A percentile compares a stretch with the other conserved stretches of the same genome.
These are phyloP conservation scores for Sesia bembeciformis DNA, from an alignment of 2,888 invertebrate genomes.

Conservation along the genomic window DNA sequence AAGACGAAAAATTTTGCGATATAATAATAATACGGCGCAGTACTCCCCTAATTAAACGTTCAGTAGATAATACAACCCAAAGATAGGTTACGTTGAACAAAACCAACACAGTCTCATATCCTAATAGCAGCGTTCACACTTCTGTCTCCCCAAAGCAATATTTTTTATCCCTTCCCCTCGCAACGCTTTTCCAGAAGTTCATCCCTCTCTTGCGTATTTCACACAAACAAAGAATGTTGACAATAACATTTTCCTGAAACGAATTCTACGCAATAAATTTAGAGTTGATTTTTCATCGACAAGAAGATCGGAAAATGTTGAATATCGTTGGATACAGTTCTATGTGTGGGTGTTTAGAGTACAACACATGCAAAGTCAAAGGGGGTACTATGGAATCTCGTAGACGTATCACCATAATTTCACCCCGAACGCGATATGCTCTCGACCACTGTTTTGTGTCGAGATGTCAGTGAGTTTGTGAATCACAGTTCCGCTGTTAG, in stretches of 20 bases:
- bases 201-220: constrained; percentile 14
- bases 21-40: background rate
- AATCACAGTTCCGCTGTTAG: background rate
- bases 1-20: too few species aligned
- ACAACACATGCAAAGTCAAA: background rate
- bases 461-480: background rate
- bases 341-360: background rate
- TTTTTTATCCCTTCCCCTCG: constrained; percentile 13
- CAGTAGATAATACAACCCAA: constrained; percentile 16
- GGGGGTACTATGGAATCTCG: background rate
- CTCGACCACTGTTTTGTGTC: background rate
- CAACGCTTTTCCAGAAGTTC: background rate
- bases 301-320: background rate
- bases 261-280: background rate
- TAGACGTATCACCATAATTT: background rate
- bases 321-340: background rate
- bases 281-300: background rate
- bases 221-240: constrained; percentile 21
- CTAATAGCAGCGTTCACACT: constrained; percentile 19
- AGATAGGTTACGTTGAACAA: constrained; percentile 23
- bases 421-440: background rate
- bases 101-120: constrained; percentile 13
- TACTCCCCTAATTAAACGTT: background rate
- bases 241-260: background rate
- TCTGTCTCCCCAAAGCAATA: constrained; percentile 5